These are phyloP conservation scores for Seira sanloemensis DNA, from an alignment of 2,888 invertebrate genomes.

Conservation along the genomic window DNA sequence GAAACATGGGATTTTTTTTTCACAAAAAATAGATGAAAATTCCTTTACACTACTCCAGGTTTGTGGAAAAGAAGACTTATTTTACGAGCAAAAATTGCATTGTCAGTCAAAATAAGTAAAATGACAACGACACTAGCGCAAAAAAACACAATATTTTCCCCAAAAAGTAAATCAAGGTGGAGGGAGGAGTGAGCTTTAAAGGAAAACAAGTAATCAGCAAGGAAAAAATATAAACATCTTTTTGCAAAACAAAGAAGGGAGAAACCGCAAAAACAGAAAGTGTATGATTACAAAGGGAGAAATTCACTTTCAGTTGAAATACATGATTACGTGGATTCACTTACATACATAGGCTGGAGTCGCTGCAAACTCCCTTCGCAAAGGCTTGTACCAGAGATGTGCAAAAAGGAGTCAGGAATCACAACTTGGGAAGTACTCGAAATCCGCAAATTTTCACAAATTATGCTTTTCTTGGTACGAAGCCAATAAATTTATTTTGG, in stretches of 20 bases:
- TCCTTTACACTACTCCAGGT: neutral
- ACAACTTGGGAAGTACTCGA: too few species aligned
- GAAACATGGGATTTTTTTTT: too few species aligned
- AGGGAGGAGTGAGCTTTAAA: neutral
- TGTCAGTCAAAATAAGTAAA: slow-evolving; percentile 4
- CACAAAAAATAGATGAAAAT: too few species aligned
- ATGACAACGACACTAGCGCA: neutral
- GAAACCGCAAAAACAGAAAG: neutral
- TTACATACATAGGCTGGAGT: too few species aligned
- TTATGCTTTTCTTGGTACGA: too few species aligned
- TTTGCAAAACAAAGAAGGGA: neutral
- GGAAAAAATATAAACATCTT: slow-evolving; percentile 4
- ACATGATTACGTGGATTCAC: too few species aligned
- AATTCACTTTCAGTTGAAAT: too few species aligned
- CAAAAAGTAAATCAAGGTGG: neutral
- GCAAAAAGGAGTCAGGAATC: too few species aligned
- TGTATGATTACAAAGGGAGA: neutral
- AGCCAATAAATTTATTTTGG: too few species aligned
- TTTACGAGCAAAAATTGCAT: neutral
- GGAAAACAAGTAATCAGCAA: neutral
- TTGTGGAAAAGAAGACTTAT: neutral
- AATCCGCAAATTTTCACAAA: too few species aligned
- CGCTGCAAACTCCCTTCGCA: too few species aligned
- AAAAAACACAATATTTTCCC: neutral
- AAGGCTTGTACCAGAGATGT: too few species aligned